A percentile compares a stretch with the other conserved stretches of the same genome.
Evolutionary conservation across 2,797 vertebrate genomes (phyloP).

Genomic region (Phataginus tetradactyla): DNA sequence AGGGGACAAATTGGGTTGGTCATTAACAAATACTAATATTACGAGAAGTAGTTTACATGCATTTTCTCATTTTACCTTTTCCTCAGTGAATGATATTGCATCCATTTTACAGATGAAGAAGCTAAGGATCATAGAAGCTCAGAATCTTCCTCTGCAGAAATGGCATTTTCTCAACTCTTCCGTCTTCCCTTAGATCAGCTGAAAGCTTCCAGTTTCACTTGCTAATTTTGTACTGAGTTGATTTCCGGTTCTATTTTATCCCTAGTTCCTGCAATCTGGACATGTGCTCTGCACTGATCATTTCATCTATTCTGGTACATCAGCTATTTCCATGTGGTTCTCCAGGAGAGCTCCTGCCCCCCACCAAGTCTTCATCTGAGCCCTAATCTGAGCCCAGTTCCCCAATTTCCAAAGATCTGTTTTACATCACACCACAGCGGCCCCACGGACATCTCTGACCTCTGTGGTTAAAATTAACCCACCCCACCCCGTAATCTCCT

Average conservation of each 20-base stretch:
- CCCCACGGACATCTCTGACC: not conserved
- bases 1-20: not conserved
- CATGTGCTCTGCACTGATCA: not conserved
- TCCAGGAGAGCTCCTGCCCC: not conserved
- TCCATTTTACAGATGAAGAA: constrained; percentile 45
- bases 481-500: not conserved
- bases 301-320: not conserved
- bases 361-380: not conserved
- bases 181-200: not conserved
- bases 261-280: not conserved
- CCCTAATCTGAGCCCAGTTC: not conserved
- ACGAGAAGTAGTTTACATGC: not conserved
- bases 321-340: not conserved
- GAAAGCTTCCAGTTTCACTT: not conserved
- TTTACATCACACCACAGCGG: not conserved
- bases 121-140: not conserved
- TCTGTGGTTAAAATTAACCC: not conserved
- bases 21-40: not conserved
- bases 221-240: constrained; percentile 8
- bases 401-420: not conserved
- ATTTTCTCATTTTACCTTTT: not conserved
- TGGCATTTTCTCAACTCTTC: not conserved
- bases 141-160: not conserved
- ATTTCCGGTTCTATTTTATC: constrained; percentile 40
- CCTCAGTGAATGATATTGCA: not conserved